phyloP scores from a whole-genome alignment of 2,888 invertebrate genomes.

The Patella caerulea region DNA sequence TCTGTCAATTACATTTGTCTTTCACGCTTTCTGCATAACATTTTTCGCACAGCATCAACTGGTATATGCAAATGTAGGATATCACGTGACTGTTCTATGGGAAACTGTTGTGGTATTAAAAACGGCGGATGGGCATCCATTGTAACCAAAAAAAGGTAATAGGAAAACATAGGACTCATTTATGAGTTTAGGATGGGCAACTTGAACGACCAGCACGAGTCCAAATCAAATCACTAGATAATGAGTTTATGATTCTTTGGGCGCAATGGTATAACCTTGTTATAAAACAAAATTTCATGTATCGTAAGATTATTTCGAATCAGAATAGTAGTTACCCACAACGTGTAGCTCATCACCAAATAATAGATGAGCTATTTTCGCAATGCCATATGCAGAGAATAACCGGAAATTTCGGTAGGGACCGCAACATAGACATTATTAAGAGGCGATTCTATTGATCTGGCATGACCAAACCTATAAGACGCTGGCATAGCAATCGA shows the following conservation, averaged over 20 bases:
- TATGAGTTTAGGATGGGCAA: too few species aligned
- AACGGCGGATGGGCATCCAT: too few species aligned
- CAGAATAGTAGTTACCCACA: background rate
- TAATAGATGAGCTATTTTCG: constrained; percentile 4
- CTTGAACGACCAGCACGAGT: too few species aligned
- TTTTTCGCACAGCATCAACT: too few species aligned
- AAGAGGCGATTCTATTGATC: constrained; percentile 24
- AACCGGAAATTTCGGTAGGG: constrained; percentile 24
- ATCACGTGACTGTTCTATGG: too few species aligned
- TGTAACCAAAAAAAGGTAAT: too few species aligned
- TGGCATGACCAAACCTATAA: background rate
- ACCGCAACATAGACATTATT: constrained; percentile 10
- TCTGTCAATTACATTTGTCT: too few species aligned
- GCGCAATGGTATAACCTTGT: background rate
- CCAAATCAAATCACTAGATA: background rate
- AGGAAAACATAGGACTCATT: too few species aligned
- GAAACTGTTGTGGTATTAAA: too few species aligned
- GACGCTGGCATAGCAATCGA: constrained; percentile 14
- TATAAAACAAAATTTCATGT: background rate
- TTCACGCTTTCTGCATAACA: too few species aligned
- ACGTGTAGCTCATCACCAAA: constrained; percentile 1
- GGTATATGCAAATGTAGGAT: too few species aligned
- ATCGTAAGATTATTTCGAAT: background rate
- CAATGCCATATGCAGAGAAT: too few species aligned
- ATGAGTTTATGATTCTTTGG: background rate